phyloP scores from a whole-genome alignment of 1,140 invertebrate species.

The Orchestia grillus region DNA sequence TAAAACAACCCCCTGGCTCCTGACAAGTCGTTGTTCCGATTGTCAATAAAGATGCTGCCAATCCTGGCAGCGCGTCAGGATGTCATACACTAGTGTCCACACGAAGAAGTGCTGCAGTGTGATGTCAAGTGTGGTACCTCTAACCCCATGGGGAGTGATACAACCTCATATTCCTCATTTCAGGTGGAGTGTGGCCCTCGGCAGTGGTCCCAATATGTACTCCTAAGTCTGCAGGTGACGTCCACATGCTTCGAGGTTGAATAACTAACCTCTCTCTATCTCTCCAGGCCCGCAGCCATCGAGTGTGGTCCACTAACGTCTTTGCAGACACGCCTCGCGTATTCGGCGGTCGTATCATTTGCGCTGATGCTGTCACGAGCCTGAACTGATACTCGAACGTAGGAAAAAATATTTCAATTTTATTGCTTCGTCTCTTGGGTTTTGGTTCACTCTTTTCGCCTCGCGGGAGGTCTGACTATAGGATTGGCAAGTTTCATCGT shows the following conservation, averaged over 20 bases:
- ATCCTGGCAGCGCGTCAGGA: neutral
- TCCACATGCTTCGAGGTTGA: too few species aligned
- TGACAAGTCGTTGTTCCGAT: neutral
- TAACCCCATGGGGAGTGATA: neutral
- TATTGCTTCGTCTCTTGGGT: too few species aligned
- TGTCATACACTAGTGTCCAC: neutral
- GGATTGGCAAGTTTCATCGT: too few species aligned
- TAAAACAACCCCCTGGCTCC: neutral
- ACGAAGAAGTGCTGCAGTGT: neutral
- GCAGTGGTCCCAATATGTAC: neutral
- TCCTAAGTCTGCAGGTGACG: neutral
- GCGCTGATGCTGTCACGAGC: neutral
- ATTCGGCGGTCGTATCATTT: neutral
- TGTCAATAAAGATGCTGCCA: neutral
- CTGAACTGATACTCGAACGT: too few species aligned
- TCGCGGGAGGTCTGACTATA: too few species aligned
- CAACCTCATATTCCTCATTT: neutral
- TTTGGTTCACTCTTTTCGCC: too few species aligned
- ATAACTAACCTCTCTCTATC: neutral
- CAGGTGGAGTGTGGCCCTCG: neutral
- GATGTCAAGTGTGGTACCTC: neutral
- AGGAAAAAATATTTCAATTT: too few species aligned
- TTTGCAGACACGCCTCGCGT: neutral
- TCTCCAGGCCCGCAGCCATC: neutral
- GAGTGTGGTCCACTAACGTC: neutral